phyloP scores from a whole-genome alignment of 2,797 vertebrate genomes.

The Macropodus opercularis region DNA sequence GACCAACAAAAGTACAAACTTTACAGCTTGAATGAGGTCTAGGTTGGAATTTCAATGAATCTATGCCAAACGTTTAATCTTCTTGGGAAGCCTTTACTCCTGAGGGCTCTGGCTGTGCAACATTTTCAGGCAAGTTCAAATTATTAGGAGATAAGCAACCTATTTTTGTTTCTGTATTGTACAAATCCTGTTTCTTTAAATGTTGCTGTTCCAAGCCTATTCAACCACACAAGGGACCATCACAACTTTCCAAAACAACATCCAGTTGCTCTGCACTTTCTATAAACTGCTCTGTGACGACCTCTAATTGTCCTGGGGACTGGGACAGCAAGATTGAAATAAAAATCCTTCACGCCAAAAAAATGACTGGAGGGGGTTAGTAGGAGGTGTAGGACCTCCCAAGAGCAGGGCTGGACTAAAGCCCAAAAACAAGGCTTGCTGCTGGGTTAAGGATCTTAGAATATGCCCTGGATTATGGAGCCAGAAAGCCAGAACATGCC shows the following conservation, averaged over 20 bases:
- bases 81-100: constrained; percentile 29
- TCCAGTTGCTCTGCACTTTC: constrained; percentile 63
- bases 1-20: constrained; percentile 23
- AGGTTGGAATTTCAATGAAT: constrained; percentile 37
- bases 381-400: constrained; percentile 76
- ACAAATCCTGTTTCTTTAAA: constrained; percentile 22
- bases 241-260: constrained; percentile 67
- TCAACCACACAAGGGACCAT: constrained; percentile 49
- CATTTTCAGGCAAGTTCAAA: constrained; percentile 41
- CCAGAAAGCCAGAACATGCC: constrained; percentile 59
- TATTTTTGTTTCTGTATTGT: constrained; percentile 39
- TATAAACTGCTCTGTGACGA: constrained; percentile 64
- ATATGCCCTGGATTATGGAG: constrained; percentile 65
- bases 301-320: constrained; percentile 71
- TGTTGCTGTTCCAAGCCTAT: constrained; percentile 42
- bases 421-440: constrained; percentile 69
- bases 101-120: constrained; percentile 25
- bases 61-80: constrained; percentile 36
- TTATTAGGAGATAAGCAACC: constrained; percentile 58
- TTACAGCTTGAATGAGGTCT: constrained; percentile 14
- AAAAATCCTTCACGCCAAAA: constrained; percentile 62
- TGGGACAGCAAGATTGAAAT: constrained; percentile 69
- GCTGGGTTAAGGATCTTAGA: constrained; percentile 66
- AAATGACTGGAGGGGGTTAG: constrained; percentile 61
- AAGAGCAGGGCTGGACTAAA: constrained; percentile 71